Percentiles rank a stretch among this genome's conserved stretches.
Evolutionary conservation across 2,888 invertebrate genomes (phyloP).

Genomic region (Rhabditoides inermis): DNA sequence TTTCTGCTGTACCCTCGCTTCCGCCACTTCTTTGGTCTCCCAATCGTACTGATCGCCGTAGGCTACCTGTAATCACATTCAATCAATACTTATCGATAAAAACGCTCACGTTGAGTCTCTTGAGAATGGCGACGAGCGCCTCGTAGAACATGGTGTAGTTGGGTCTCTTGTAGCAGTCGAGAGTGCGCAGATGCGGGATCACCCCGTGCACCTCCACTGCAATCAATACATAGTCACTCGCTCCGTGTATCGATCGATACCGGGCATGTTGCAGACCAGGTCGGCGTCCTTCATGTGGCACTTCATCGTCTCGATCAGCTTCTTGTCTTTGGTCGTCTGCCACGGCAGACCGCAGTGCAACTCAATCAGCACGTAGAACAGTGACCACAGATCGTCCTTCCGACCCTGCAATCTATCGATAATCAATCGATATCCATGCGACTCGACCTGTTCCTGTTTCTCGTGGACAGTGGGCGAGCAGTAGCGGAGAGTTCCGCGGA

Average conservation of each 20-base stretch:
- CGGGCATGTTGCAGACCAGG: conserved; percentile 31
- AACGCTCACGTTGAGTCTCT: not conserved
- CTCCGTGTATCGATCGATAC: no score
- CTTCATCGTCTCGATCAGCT: conserved; percentile 22
- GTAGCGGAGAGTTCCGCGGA: conserved; percentile 44
- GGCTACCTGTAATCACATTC: no score
- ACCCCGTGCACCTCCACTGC: conserved; percentile 18
- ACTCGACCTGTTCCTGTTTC: conserved; percentile 28
- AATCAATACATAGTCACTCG: conserved; percentile 70
- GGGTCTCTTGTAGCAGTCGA: conserved; percentile 31
- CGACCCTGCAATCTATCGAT: no score
- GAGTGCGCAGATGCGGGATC: conserved; percentile 18
- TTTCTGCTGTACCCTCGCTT: no score
- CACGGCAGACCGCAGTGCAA: conserved; percentile 61
- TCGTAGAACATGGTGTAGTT: no score
- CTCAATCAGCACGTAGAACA: conserved; percentile 31
- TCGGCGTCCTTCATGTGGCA: conserved; percentile 16
- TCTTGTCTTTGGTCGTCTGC: conserved; percentile 29
- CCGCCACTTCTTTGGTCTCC: no score
- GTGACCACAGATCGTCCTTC: conserved; percentile 23
- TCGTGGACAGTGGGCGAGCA: conserved; percentile 35
- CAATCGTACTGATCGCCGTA: no score
- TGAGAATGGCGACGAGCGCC: not conserved
- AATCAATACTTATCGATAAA: no score
- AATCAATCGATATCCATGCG: no score